Conservation (phyloP, 2,113 vertebrate genomes). For the Entomyzon cyanotis region DNA sequence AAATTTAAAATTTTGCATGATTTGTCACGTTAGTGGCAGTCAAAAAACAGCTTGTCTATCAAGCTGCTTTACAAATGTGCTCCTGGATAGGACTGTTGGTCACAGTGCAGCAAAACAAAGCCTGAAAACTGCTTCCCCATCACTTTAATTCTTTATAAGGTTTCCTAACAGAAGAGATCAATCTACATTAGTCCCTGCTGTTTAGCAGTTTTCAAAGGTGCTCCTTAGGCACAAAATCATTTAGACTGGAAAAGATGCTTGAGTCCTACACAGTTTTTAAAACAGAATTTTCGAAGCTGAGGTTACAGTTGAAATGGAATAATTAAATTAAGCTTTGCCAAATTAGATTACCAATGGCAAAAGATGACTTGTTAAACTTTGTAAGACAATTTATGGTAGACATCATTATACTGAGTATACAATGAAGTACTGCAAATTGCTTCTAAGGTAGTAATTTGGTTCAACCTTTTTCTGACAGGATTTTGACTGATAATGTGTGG, state of each 20-base stretch:
- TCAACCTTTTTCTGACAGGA: background rate
- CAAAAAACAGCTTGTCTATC: background rate
- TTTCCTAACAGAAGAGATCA: background rate
- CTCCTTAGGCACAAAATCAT: background rate
- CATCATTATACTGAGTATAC: background rate
- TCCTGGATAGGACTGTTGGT: background rate
- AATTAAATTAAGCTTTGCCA: background rate
- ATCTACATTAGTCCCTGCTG: background rate
- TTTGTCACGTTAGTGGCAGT: background rate
- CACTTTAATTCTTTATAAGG: conserved; percentile 26
- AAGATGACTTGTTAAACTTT: background rate
- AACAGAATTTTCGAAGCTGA: background rate
- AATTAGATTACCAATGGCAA: background rate
- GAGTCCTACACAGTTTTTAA: background rate
- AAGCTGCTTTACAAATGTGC: background rate
- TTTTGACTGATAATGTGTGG: background rate
- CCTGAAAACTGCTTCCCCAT: conserved; percentile 32
- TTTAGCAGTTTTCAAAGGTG: background rate
- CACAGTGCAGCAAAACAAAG: background rate
- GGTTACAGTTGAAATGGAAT: background rate
- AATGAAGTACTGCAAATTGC: background rate
- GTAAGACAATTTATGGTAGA: background rate
- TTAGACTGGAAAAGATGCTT: background rate
- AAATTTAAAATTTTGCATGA: background rate
- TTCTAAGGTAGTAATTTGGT: background rate